phyloP scores from a whole-genome alignment of 2,113 vertebrate species.

The Arvicanthis niloticus region DNA sequence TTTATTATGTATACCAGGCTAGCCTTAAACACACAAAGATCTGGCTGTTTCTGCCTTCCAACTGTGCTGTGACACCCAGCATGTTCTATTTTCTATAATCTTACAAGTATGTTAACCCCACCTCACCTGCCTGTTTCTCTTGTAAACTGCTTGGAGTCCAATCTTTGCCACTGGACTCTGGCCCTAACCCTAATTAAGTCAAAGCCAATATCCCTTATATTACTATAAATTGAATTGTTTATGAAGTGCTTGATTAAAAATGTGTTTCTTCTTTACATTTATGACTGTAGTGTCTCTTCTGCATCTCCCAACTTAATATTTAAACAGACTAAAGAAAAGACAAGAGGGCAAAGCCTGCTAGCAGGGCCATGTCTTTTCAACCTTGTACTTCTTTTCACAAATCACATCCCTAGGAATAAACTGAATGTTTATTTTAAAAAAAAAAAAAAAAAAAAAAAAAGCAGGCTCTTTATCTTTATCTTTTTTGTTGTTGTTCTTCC shows the following conservation, averaged over 20 bases:
- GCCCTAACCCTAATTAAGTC: constrained; percentile 4
- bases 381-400: constrained; percentile 40
- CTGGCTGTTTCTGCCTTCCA: neutral
- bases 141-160: neutral
- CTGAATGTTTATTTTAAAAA: neutral
- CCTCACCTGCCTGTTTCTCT: constrained; percentile 49
- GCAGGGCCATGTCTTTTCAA: neutral
- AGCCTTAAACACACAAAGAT: neutral
- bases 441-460: constrained; percentile 35
- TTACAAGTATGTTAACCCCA: constrained; percentile 9
- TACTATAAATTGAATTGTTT: constrained; percentile 40
- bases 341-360: neutral
- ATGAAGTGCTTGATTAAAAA: constrained; percentile 33
- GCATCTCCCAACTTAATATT: constrained; percentile 31
- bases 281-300: constrained; percentile 33
- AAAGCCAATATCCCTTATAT: neutral
- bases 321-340: neutral
- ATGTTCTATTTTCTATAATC: constrained; percentile 14
- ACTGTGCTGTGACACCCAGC: neutral
- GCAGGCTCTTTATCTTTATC: neutral
- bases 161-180: neutral
- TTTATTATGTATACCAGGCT: neutral
- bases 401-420: neutral
- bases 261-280: constrained; percentile 22
- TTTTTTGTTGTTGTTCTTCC: neutral